Percentiles rank a stretch among this genome's conserved stretches.
Conservation (phyloP, 2,797 vertebrate species). For the Sebastes wilsoni region DNA sequence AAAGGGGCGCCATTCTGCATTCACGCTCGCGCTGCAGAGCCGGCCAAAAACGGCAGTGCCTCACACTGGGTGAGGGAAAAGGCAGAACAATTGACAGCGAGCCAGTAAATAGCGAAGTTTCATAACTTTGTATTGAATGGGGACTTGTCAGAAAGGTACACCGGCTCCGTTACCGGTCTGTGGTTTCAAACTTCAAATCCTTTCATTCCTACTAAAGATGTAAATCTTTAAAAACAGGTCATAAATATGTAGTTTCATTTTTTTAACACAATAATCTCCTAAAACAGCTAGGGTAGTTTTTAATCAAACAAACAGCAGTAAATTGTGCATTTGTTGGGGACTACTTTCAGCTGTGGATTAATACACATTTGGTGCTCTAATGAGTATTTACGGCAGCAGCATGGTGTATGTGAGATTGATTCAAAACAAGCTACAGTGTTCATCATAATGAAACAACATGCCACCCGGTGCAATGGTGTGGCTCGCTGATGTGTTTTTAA, state of each 20-base stretch:
- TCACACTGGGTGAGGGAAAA: no score
- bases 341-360: neutral
- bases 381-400: neutral
- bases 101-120: no score
- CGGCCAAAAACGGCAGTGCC: no score
- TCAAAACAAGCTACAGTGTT: slow-evolving; percentile 10
- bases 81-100: no score
- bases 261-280: neutral
- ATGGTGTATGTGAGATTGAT: neutral
- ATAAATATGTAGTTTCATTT: neutral
- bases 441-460: neutral
- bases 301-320: neutral
- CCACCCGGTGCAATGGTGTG: neutral
- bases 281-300: neutral
- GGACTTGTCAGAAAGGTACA: neutral
- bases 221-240: neutral
- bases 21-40: no score
- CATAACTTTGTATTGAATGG: no score
- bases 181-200: neutral
- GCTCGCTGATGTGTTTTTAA: slow-evolving; percentile 4
- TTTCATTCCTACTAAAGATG: neutral
- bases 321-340: neutral
- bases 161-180: neutral
- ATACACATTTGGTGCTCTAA: neutral
- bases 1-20: no score